Conservation (phyloP, 2,888 invertebrate species). For the Ctena decussata region DNA sequence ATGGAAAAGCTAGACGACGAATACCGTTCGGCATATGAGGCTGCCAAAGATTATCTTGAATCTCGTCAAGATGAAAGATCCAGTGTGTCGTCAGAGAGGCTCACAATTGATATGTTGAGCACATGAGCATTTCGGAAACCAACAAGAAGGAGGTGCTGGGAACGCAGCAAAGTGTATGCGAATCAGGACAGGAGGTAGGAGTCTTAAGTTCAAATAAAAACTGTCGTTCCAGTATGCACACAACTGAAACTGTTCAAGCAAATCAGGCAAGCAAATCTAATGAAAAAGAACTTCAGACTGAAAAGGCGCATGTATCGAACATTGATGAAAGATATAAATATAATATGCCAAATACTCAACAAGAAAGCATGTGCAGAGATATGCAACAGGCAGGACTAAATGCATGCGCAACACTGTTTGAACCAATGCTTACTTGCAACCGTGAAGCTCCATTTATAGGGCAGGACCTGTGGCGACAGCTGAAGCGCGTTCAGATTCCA, state of each 20-base stretch:
- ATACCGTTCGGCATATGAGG: neutral
- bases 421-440: neutral
- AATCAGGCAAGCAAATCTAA: neutral
- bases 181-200: neutral
- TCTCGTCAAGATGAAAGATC: neutral
- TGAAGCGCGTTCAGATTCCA: slow-evolving; percentile 49
- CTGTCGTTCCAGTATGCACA: neutral
- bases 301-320: neutral
- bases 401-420: neutral
- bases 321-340: neutral
- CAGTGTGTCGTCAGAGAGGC: neutral
- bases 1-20: neutral
- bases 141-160: neutral
- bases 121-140: neutral
- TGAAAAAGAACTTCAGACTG: neutral
- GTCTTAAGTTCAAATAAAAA: neutral
- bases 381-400: neutral
- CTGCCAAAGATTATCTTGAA: neutral
- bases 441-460: neutral
- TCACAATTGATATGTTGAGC: neutral
- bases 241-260: neutral
- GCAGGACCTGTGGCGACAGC: slow-evolving; percentile 48
- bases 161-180: neutral
- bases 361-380: neutral
- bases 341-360: neutral